Percentiles rank a stretch among this genome's conserved stretches.
Evolutionary conservation across 1,140 invertebrate genomes (phyloP).

Genomic region (Acromyrmex heyeri): DNA sequence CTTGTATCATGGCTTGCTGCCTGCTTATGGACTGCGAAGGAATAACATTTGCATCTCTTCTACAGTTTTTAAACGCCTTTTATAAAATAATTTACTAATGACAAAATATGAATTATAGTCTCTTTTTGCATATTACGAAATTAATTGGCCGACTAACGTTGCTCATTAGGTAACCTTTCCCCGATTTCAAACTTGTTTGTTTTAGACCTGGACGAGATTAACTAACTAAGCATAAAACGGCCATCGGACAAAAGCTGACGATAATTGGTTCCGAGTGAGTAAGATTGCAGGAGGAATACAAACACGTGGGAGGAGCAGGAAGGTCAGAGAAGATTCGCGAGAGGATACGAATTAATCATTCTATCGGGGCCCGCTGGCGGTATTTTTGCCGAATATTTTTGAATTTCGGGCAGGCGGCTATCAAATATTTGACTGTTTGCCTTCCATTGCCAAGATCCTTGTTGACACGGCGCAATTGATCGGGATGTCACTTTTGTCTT

Average conservation of each 20-base stretch:
- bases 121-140: not conserved
- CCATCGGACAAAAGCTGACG: conserved; percentile 68
- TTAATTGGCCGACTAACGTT: conserved; percentile 6
- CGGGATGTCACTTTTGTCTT: conserved; percentile 78
- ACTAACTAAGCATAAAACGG: conserved; percentile 52
- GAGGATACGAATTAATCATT: conserved; percentile 74
- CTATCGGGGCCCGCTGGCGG: conserved; percentile 55
- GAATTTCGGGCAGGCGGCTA: conserved; percentile 75
- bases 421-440: conserved; percentile 82
- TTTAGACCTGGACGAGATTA: conserved; percentile 11
- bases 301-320: conserved; percentile 65
- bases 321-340: conserved; percentile 60
- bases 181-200: not conserved
- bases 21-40: not conserved
- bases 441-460: conserved; percentile 79
- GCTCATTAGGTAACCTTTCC: not conserved
- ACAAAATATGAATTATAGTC: not conserved
- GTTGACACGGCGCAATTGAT: conserved; percentile 77
- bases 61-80: not conserved
- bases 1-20: conserved; percentile 14
- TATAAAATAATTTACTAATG: not conserved
- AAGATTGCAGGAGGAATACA: conserved; percentile 62
- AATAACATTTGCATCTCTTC: not conserved
- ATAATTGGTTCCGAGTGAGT: conserved; percentile 62
- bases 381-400: conserved; percentile 75